Conservation (phyloP, 2,797 vertebrate genomes). For the Novumbra hubbsi region DNA sequence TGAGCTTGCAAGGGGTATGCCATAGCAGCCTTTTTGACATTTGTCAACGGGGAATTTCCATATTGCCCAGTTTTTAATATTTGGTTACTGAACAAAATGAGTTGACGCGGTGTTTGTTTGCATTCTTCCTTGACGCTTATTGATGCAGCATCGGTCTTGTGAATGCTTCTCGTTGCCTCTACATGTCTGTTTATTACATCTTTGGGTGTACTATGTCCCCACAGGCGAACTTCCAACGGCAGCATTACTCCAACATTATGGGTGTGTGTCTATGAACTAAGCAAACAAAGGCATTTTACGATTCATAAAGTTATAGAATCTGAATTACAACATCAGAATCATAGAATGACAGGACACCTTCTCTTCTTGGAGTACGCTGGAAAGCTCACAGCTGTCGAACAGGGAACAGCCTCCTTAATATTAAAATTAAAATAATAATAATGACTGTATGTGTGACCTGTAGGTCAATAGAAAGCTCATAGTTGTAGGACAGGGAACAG, state of each 20-base stretch:
- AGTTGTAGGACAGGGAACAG: constrained; percentile 61
- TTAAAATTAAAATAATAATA: no score
- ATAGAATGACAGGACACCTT: constrained; percentile 17
- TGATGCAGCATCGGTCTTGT: no score
- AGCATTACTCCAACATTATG: no score
- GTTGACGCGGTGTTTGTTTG: neutral
- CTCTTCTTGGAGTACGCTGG: constrained; percentile 69
- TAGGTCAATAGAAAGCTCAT: constrained; percentile 71
- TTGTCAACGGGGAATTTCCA: neutral
- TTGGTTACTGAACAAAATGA: neutral
- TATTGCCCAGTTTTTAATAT: neutral
- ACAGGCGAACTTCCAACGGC: no score
- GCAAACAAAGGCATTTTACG: no score
- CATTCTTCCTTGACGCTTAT: no score
- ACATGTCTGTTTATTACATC: no score
- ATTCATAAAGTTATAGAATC: neutral
- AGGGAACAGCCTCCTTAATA: no score
- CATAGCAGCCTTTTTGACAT: neutral
- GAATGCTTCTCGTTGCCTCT: no score
- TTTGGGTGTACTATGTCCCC: no score
- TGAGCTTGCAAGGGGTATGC: neutral
- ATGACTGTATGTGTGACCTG: constrained; percentile 10
- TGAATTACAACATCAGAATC: neutral
- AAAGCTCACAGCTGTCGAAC: constrained; percentile 73
- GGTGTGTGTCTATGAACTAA: no score